A percentile compares a stretch with the other conserved stretches of the same genome.
phyloP scores from a whole-genome alignment of 2,113 vertebrate species.

The Nesospiza acunhae region DNA sequence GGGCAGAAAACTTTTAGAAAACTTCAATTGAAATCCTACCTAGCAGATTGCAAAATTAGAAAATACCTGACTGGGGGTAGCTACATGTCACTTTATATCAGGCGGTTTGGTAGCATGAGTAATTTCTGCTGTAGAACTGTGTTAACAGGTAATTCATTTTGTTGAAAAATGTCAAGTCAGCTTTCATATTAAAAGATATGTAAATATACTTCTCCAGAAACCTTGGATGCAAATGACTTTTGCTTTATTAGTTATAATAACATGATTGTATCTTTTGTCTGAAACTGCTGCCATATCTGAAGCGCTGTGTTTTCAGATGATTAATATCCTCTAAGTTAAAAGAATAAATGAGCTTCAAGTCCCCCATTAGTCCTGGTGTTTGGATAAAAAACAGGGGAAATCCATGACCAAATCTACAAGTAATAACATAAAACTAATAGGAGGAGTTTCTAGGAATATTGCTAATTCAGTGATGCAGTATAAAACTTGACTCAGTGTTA shows the following conservation, averaged over 20 bases:
- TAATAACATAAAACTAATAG: neutral
- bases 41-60: neutral
- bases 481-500: neutral
- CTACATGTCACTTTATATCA: neutral
- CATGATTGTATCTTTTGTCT: neutral
- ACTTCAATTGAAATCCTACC: neutral
- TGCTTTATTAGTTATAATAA: constrained; percentile 13
- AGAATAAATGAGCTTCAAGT: neutral
- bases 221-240: neutral
- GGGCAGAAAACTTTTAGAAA: neutral
- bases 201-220: neutral
- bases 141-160: neutral
- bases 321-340: neutral
- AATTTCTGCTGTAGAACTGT: neutral
- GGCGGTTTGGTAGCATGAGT: neutral
- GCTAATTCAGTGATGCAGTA: neutral
- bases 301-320: neutral
- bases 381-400: neutral
- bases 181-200: neutral
- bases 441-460: neutral
- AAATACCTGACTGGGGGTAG: neutral
- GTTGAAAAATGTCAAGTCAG: neutral
- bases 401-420: neutral
- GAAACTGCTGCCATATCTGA: neutral
- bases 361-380: neutral